Conservation (phyloP, 1,140 invertebrate species). For the Chionoecetes opilio region DNA sequence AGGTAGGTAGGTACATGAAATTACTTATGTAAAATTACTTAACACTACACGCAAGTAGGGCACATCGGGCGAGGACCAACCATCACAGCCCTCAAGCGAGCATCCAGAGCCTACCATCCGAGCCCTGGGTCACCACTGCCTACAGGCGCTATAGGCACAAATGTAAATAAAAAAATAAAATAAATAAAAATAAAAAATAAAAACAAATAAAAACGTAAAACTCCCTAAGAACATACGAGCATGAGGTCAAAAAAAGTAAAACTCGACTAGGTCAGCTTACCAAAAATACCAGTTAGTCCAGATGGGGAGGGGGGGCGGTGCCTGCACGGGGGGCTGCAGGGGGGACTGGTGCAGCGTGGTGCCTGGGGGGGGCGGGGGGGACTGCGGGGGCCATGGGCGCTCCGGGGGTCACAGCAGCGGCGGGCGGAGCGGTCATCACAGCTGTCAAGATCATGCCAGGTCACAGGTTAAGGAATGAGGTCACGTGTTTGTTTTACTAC, state of each 20-base stretch:
- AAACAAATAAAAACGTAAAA: not conserved
- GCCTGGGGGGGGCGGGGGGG: not conserved
- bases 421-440: slow-evolving; percentile 2
- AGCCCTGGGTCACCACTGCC: too few relatives aligned
- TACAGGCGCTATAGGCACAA: too few relatives aligned
- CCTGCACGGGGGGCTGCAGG: not conserved
- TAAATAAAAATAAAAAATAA: too few relatives aligned
- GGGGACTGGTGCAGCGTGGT: not conserved
- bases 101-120: too few relatives aligned
- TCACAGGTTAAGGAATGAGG: not conserved
- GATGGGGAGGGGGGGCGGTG: not conserved
- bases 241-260: not conserved
- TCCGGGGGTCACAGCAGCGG: not conserved
- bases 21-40: too few relatives aligned
- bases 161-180: too few relatives aligned
- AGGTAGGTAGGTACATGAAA: too few relatives aligned
- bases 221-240: not conserved
- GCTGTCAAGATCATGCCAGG: too few relatives aligned
- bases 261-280: not conserved
- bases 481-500: not conserved
- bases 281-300: slow-evolving; percentile 27
- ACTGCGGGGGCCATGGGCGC: not conserved
- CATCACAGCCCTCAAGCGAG: too few relatives aligned
- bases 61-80: too few relatives aligned
- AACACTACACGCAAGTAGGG: too few relatives aligned